Base-by-base conservation (phyloP, 2,797 vertebrate species). In the Manis pentadactyla region DNA sequence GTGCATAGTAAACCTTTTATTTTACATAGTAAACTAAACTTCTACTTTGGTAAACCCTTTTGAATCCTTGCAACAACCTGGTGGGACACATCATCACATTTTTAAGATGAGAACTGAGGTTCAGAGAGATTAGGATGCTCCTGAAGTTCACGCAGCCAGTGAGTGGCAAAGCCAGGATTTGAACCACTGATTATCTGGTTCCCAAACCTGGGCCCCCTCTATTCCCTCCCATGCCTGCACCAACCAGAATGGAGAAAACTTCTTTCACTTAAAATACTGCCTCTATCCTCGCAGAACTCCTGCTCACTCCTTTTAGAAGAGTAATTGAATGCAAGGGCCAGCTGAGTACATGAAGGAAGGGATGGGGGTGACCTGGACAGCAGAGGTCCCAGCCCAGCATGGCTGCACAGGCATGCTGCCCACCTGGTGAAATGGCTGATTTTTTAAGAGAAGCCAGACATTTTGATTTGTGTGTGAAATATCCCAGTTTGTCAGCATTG, bases 171-270 rank as follows among this genome's bases (percentile, higher is more conserved):
- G 19, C 5, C 59, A 3, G 51, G 51, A 55, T 61, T 15, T 14
- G 71, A 66, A 55, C 23, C 23, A 12, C 17, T 5, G 8, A 17
- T 21, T 51, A 27, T 42, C 51, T 64, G 59, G 63, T 29, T 87
- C n/a, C 78, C 25, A 64, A 2, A 46, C 34, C 5, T 4, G 55
- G 4, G 49, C 27, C n/a, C n/a, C 49, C 19, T 63, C 2, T 4
- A 4, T 34, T 1, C 8, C 0, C 2, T 27, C 57, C n/a, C n/a
- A 27, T 1, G 0, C 37, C 53, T 10, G 27, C 6, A 25, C 57
- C 23, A 9, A 4, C 31, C 5, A 27, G 73, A 46, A 3, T 21
- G n/a, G 21, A 90, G 27, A 13, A n/a, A 55, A 17, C 71, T 12
- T 4, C 49, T 66, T 71, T 34, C 25, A 46, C 55, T 71, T 69